Evolutionary conservation across 2,888 invertebrate genomes (phyloP).

Genomic region (Drosophila neonasuta): DNA sequence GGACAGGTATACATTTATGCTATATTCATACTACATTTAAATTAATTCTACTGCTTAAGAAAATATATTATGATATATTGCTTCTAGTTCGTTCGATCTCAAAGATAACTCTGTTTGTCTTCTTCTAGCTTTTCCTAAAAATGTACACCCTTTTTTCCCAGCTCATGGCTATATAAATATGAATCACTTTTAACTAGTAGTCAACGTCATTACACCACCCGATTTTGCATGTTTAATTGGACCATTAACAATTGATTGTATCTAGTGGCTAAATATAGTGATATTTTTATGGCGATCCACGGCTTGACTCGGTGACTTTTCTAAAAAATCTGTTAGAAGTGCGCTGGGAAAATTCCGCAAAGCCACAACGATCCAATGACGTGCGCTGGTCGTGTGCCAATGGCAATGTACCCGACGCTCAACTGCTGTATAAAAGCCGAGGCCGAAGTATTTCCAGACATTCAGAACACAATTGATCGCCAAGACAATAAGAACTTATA

Average conservation of each 20-base stretch:
- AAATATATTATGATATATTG: no score
- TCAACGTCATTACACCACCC: constrained; percentile 25
- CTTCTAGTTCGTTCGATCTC: no score
- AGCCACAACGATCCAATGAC: constrained; percentile 18
- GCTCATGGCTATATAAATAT: background rate
- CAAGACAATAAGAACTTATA: constrained; percentile 24
- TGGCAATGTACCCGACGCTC: constrained; percentile 33
- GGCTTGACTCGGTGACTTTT: constrained; percentile 52
- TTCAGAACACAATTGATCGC: constrained; percentile 34
- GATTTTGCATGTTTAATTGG: constrained; percentile 40
- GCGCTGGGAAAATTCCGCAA: constrained; percentile 58
- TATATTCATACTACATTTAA: no score
- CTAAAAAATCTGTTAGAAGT: constrained; percentile 31
- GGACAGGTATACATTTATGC: background rate
- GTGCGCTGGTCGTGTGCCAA: constrained; percentile 31
- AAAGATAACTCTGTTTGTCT: background rate
- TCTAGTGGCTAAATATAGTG: constrained; percentile 53
- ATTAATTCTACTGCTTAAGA: no score
- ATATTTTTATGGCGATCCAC: constrained; percentile 28
- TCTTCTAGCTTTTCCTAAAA: background rate
- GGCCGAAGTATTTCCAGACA: background rate
- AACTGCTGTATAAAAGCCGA: constrained; percentile 55
- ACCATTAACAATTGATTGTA: constrained; percentile 22
- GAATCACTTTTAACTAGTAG: constrained; percentile 13
- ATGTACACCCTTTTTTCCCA: background rate